Evolutionary conservation across 2,113 vertebrate species (phyloP), one percentile per base, ranked within the genome.

Genomic region (Pseudorectes ferrugineus): DNA sequence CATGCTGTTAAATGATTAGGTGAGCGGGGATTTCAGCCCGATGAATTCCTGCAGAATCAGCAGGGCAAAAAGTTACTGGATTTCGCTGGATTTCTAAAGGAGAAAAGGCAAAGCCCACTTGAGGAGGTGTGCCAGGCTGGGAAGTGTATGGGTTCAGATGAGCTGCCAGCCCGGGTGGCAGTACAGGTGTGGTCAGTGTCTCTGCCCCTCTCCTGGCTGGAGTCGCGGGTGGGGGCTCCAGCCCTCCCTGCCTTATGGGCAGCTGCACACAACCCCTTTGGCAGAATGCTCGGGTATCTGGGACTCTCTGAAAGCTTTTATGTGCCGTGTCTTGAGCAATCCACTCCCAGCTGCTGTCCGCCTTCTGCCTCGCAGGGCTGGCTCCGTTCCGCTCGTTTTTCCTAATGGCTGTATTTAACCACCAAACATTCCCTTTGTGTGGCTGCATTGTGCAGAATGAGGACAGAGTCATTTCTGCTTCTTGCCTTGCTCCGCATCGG

Each of bases 311-410:
- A 61, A 45, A 73, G 91, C 88, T 85, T 79, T 83, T 46, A 8
- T 63, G 93, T 62, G 92, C 89, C 62, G 21, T 52, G 80, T 91
- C 94, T 89, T 78, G 78, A 95, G 93, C 93, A 63, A 36, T 83
- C 54, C 28, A 1, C 55, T 58, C 33, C 93, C 93, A 87, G 92
- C 91, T 96, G 96, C 93, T 89, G 90, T 73, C 81, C 59, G 77
- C 89, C 95, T 91, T 51, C 92, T 89, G 89, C 93, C 72, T 36
- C 2, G 3, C 28, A 11, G 35, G 74, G 63, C 94, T 96, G 94
- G 70, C 94, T 94, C 71, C 52, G 5, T 65, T 35, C 55, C 73
- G 17, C 38, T 17, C 35, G 5, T 24, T 73, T 57, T 65, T 91
- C 51, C 82, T 85, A 43, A 82, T 58, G 76, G 85, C 89, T 92